Percentiles rank a stretch among this genome's conserved stretches.
phyloP scores from a whole-genome alignment of 2,888 invertebrate species.

The Ochropacha duplaris region DNA sequence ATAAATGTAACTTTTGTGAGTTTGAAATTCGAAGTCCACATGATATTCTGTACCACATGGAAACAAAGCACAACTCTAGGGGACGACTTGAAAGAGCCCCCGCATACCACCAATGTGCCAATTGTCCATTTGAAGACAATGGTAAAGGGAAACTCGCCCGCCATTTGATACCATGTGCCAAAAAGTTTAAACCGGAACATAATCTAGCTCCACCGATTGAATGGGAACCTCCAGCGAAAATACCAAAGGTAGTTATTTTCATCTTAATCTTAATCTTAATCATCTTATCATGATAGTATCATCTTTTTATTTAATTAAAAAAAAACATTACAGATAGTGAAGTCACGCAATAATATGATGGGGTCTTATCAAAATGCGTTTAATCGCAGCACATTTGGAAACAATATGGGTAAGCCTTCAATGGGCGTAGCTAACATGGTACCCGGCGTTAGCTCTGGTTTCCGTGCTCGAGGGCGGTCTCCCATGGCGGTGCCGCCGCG shows the following conservation, averaged over 20 bases:
- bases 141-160: constrained; percentile 95
- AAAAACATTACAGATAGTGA: constrained; percentile 54
- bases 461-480: constrained; percentile 57
- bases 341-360: constrained; percentile 59
- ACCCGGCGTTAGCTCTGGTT: constrained; percentile 32
- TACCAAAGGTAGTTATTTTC: constrained; percentile 85
- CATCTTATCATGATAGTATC: too few relatives aligned
- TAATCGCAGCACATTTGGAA: constrained; percentile 65
- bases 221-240: constrained; percentile 97
- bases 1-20: constrained; percentile 93
- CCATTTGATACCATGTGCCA: constrained; percentile 93
- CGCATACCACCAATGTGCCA: constrained; percentile 94
- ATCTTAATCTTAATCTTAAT: too few relatives aligned
- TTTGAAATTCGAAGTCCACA: constrained; percentile 92
- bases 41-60: constrained; percentile 95
- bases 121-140: constrained; percentile 97
- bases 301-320: too few relatives aligned
- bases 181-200: constrained; percentile 93
- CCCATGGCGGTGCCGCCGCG: constrained; percentile 43
- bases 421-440: constrained; percentile 34
- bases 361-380: constrained; percentile 59
- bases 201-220: constrained; percentile 94
- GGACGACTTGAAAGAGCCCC: constrained; percentile 93
- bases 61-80: constrained; percentile 92
- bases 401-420: constrained; percentile 46